Percentiles rank a stretch among this genome's conserved stretches.
Conservation (phyloP, 2,113 vertebrate genomes). For the Anarhynchus alexandrinus region DNA sequence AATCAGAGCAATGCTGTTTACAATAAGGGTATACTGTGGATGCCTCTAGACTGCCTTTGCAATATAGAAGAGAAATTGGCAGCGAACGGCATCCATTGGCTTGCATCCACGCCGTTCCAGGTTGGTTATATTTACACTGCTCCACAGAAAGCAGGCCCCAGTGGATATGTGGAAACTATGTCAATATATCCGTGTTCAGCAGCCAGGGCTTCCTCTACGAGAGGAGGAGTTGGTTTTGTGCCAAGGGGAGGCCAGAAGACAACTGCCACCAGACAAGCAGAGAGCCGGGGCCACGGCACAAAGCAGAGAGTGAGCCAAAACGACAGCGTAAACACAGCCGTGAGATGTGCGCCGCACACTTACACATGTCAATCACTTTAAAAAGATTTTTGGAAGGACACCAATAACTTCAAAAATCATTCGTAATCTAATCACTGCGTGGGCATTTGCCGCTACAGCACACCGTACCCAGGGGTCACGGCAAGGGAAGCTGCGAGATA, state of each 20-base stretch:
- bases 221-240: neutral
- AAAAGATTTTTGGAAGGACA: neutral
- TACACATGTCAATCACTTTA: neutral
- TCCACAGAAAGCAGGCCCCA: neutral
- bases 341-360: neutral
- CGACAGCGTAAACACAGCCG: neutral
- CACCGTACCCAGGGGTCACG: neutral
- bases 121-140: conserved; percentile 27
- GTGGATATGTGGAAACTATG: conserved; percentile 29
- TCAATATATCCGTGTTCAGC: conserved; percentile 29
- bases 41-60: neutral
- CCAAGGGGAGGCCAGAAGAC: conserved; percentile 11
- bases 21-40: neutral
- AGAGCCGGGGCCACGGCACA: fast-evolving
- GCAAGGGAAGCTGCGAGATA: neutral
- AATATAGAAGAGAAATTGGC: neutral
- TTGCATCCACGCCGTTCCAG: conserved; percentile 6
- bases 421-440: neutral
- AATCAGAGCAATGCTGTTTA: conserved; percentile 3
- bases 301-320: neutral
- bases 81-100: conserved; percentile 24
- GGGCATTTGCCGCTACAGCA: neutral
- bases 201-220: conserved; percentile 1
- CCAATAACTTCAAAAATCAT: neutral
- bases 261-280: neutral